These are phyloP conservation scores for Philaenus spumarius DNA, from an alignment of 1,140 invertebrate genomes.

Conservation along the genomic window DNA sequence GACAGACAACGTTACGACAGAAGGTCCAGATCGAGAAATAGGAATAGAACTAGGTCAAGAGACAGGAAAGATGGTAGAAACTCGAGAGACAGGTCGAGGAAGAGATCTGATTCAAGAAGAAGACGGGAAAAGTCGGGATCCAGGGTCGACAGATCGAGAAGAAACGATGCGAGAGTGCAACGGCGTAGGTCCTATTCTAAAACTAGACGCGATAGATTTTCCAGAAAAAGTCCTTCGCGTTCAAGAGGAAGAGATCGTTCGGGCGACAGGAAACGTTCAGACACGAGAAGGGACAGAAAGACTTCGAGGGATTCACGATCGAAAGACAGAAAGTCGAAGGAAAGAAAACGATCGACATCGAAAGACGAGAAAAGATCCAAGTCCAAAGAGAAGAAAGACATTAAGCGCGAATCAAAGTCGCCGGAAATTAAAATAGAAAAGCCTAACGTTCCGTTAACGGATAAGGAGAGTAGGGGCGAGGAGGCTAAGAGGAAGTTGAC, in stretches of 20 bases:
- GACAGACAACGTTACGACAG: not conserved
- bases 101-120: not conserved
- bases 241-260: not conserved
- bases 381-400: not conserved
- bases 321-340: not conserved
- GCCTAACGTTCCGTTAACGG: not conserved
- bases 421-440: not conserved
- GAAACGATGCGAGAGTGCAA: not conserved
- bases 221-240: not conserved
- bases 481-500: slow-evolving; percentile 5
- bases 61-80: slow-evolving; percentile 10
- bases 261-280: too few relatives aligned
- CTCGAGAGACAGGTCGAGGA: not conserved
- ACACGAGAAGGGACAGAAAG: slow-evolving; percentile 1
- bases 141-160: not conserved
- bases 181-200: slow-evolving; percentile 1
- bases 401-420: not conserved
- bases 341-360: slow-evolving; percentile 6
- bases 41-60: not conserved
- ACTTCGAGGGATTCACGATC: slow-evolving; percentile 16
- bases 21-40: not conserved
- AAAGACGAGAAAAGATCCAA: slow-evolving; percentile 4
- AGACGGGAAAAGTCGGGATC: slow-evolving; percentile 9
- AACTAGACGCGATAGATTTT: not conserved
- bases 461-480: not conserved